phyloP scores from a whole-genome alignment of 92 coral and sea anemone species.

The Phenganax marumi region DNA sequence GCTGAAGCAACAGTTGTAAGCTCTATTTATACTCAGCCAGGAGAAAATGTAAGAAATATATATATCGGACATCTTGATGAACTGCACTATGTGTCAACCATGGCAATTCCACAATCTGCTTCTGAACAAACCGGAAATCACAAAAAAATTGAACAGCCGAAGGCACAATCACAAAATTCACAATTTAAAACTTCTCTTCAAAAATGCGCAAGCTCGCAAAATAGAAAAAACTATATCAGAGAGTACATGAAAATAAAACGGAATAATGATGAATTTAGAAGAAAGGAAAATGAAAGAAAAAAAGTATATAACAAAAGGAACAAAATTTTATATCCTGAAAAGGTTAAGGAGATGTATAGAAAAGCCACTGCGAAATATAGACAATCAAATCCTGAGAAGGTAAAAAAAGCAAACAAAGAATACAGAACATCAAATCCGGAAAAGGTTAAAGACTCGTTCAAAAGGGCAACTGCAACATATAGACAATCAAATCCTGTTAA shows the following conservation, averaged over 20 bases:
- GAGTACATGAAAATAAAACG: conserved; percentile 26
- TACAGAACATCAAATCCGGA: conserved; percentile 38
- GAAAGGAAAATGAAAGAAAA: no score
- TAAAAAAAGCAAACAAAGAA: conserved; percentile 30
- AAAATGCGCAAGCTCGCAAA: conserved; percentile 20
- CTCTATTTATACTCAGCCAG: no score
- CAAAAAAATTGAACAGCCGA: conserved; percentile 28
- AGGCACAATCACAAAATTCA: conserved; percentile 31
- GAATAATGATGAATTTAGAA: neutral
- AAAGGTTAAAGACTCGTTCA: conserved; percentile 11
- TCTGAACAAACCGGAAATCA: conserved; percentile 25
- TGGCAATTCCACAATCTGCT: neutral
- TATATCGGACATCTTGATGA: no score
- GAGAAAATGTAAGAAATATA: no score
- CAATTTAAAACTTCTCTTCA: conserved; percentile 27
- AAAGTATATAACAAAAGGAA: neutral
- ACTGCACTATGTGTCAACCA: no score
- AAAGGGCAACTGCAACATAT: neutral
- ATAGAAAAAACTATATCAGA: conserved; percentile 33
- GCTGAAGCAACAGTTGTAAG: no score
- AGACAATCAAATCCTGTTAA: conserved; percentile 35
- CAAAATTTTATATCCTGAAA: conserved; percentile 22
- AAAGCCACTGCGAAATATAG: conserved; percentile 21
- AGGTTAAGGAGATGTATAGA: neutral
- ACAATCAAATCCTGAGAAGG: conserved; percentile 17